Evolutionary conservation across 2,888 invertebrate genomes (phyloP).

Genomic region (Drosophila borealis): DNA sequence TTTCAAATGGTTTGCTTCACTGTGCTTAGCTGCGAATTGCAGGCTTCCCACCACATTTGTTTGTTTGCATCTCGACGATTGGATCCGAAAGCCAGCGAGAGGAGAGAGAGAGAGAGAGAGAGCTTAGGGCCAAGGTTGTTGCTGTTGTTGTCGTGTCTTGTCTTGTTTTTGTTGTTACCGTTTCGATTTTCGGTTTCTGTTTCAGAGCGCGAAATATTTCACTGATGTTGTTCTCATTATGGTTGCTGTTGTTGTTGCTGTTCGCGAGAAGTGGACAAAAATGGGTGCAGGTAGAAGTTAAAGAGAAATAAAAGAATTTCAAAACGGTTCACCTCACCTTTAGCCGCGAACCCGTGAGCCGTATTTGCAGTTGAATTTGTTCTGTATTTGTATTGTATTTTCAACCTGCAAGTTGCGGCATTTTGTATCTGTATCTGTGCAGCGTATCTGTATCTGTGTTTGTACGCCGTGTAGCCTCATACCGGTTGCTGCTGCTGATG

Average conservation of each 20-base stretch:
- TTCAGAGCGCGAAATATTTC: conserved; percentile 49
- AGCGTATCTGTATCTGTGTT: conserved; percentile 20
- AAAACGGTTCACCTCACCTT: conserved; percentile 54
- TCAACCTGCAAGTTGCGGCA: too few species aligned
- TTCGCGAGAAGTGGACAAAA: conserved; percentile 44
- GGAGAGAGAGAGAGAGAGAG: conserved; percentile 12
- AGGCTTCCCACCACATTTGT: conserved; percentile 48
- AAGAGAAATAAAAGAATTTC: conserved; percentile 54
- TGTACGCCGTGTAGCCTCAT: conserved; percentile 16
- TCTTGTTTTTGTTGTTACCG: conserved; percentile 5
- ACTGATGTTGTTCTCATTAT: conserved; percentile 9
- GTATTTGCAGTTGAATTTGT: conserved; percentile 8
- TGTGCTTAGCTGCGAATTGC: conserved; percentile 52
- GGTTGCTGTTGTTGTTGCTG: neutral
- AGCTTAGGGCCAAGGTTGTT: conserved; percentile 73
- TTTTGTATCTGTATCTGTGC: conserved; percentile 30
- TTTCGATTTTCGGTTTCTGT: conserved; percentile 54
- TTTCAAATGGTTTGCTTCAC: conserved; percentile 50
- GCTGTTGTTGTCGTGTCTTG: conserved; percentile 29
- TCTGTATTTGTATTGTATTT: conserved; percentile 26
- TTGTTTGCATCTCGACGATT: conserved; percentile 51
- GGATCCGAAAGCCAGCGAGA: conserved; percentile 23
- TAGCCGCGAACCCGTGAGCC: neutral
- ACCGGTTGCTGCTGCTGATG: conserved; percentile 48
- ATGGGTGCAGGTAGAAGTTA: conserved; percentile 61